These are phyloP conservation scores for Amphimedon queenslandica DNA, from an alignment of 37 sponge, comb jelly and placozoan genomes.

Conservation along the genomic window DNA sequence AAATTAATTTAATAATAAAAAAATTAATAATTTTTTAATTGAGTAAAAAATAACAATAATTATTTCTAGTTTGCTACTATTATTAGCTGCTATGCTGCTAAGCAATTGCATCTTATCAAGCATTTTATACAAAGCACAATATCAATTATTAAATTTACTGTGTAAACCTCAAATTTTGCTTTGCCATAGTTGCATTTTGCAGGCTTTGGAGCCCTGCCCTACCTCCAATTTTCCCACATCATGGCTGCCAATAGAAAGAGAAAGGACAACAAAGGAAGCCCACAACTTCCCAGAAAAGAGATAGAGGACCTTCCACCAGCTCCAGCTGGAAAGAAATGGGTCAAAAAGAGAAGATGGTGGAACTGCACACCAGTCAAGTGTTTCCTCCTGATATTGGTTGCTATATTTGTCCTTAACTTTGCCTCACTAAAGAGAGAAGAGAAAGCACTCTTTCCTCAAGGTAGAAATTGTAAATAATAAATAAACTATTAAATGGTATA, in stretches of 20 bases:
- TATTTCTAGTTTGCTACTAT: no score
- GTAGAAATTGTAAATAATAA: conserved; percentile 9
- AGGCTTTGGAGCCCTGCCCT: no score
- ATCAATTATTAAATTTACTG: no score
- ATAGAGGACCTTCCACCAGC: background rate
- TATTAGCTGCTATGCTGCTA: no score
- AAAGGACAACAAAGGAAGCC: background rate
- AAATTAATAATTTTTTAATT: no score
- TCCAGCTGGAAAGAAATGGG: background rate
- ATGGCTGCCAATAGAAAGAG: background rate
- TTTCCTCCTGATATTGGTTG: conserved; percentile 25
- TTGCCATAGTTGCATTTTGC: no score
- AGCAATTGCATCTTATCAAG: no score
- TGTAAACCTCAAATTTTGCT: no score
- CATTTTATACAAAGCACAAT: no score
- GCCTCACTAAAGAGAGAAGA: conserved; percentile 52
- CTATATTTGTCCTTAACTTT: conserved; percentile 45
- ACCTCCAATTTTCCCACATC: no score
- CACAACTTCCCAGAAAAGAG: background rate
- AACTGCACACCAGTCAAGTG: background rate
- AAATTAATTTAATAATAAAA: no score
- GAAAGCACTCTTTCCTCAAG: conserved; percentile 25
- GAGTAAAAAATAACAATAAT: no score
- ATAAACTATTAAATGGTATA: background rate
- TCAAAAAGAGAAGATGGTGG: background rate